Base-by-base conservation (phyloP, 2,888 invertebrate genomes). In the Lithophane semibrunnea region DNA sequence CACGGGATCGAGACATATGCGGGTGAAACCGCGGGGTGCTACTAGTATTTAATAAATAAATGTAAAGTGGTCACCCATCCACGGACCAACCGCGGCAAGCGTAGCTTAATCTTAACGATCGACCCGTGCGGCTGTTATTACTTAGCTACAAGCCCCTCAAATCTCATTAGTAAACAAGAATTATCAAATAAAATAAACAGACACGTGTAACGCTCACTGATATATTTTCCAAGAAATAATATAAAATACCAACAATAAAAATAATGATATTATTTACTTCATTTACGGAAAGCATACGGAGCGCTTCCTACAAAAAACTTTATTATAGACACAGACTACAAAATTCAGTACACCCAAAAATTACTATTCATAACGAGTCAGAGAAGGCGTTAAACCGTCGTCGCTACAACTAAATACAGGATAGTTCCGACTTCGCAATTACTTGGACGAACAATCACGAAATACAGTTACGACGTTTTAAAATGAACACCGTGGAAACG, bases 351-450 rank as follows among this genome's bases (percentile, higher is more conserved):
- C 67, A 58, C 16, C 74, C 71, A 78, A 79, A 88, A 80, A 77
- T 74, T 79, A 80, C 56, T 79, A 82, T 88, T 82, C 82, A 84
- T 77, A 75, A 37, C 69, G 75, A 77, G 82, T 75, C 76, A 60
- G 75, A 63, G 65, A 54, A 86, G 79, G 85, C 86, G 84, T 82
- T 84, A 80, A 88, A 63, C 68, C 76, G 82, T 80, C 82, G 67
- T 56, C 77, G 61, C 73, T 82, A 65, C 86, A 61, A 74, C 79
- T 86, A 84, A 84, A 86, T 79, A 79, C 74, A 61, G 70, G 66
- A 86, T 88, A 88, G 87, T 88, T 86, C 79, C 68, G 77, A 80
- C 88, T 88, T 80, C 86, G 82, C 82, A 84, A 84, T 87, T 87
- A 82, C 85, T 85, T 65, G 76, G 71, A 71, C 71, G 87, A 87